These are phyloP conservation scores for Oxyteleia sp. DNA, from an alignment of 2,888 invertebrate genomes.

Conservation along the genomic window DNA sequence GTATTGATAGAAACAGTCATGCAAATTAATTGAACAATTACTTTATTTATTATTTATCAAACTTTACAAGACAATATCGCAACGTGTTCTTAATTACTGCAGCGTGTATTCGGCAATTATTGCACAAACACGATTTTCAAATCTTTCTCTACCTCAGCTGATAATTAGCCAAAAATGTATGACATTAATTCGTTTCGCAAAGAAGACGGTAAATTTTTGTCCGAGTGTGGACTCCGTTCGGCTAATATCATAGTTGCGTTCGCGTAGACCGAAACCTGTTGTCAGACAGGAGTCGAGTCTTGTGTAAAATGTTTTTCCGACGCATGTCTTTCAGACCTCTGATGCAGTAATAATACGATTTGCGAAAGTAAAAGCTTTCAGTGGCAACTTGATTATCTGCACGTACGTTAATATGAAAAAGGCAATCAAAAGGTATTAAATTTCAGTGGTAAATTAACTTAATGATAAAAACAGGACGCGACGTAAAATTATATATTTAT, in stretches of 20 bases:
- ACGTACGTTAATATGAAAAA: not conserved
- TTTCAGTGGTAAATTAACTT: not conserved
- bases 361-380: constrained; percentile 22
- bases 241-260: constrained; percentile 12
- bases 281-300: constrained; percentile 7
- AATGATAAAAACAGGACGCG: too few relatives aligned
- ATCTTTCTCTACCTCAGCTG: not conserved
- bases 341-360: constrained; percentile 28
- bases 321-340: not conserved
- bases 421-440: not conserved
- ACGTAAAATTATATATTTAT: too few relatives aligned
- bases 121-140: not conserved
- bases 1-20: too few relatives aligned
- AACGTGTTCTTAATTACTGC: not conserved
- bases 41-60: too few relatives aligned
- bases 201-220: constrained; percentile 4
- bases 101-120: not conserved
- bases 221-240: not conserved
- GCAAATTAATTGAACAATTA: too few relatives aligned
- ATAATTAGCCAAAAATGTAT: not conserved
- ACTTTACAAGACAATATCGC: not conserved
- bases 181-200: constrained; percentile 27
- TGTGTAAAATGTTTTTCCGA: constrained; percentile 11
- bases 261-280: constrained; percentile 14
- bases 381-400: constrained; percentile 10